Percentiles rank a stretch among this genome's conserved stretches.
These are phyloP conservation scores for Rhynchonema sp. DNA, from an alignment of 2,888 invertebrate species.

Conservation along the genomic window DNA sequence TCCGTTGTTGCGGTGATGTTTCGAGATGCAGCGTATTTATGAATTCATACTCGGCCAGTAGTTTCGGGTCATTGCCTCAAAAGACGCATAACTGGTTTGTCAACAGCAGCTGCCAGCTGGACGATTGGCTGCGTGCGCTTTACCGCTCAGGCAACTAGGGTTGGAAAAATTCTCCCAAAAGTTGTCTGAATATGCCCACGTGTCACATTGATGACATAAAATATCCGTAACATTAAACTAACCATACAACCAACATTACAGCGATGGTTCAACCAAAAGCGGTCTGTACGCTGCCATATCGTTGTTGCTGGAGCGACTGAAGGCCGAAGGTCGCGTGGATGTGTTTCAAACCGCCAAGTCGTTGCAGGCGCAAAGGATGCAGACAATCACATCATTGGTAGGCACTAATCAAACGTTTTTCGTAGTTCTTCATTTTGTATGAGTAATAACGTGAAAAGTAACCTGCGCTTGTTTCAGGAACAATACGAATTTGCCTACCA, in stretches of 20 bases:
- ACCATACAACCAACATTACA: neutral
- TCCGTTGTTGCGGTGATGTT: too few species aligned
- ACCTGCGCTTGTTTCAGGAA: conserved; percentile 26
- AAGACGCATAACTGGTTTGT: too few species aligned
- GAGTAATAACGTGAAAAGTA: neutral
- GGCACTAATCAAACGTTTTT: conserved; percentile 1
- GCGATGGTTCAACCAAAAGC: conserved; percentile 6
- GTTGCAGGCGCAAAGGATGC: conserved; percentile 7
- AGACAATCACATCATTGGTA: conserved; percentile 3
- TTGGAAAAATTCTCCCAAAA: neutral
- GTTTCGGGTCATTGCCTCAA: too few species aligned
- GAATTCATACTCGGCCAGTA: too few species aligned
- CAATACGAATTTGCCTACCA: conserved; percentile 35
- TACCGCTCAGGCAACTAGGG: too few species aligned
- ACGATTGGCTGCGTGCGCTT: too few species aligned
- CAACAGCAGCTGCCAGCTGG: too few species aligned
- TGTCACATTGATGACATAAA: neutral
- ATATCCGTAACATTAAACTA: neutral
- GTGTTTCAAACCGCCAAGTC: conserved; percentile 21
- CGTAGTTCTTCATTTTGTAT: conserved; percentile 5
- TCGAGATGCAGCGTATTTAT: too few species aligned
- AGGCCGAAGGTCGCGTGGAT: conserved; percentile 23
- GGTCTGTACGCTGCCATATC: conserved; percentile 7
- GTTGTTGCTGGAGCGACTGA: conserved; percentile 21
- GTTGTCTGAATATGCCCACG: neutral